Conservation (phyloP, 2,797 vertebrate genomes). For the Anableps anableps region DNA sequence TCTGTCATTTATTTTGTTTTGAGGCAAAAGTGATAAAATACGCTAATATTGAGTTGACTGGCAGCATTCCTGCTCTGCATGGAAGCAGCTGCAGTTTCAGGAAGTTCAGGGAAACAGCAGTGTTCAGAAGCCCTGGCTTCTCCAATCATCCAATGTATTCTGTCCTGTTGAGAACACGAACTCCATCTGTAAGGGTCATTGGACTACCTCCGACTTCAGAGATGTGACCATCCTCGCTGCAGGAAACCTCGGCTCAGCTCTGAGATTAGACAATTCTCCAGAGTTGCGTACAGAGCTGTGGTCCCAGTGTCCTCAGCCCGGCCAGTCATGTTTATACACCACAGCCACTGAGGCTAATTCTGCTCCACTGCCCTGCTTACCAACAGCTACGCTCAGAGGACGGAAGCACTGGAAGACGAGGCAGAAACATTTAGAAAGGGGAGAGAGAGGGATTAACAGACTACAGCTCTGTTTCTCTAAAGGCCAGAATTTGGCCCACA, state of each 20-base stretch:
- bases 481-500: neutral
- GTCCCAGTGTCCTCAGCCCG: conserved; percentile 25
- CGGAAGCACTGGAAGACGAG: conserved; percentile 11
- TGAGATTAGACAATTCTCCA: conserved; percentile 30
- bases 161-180: conserved; percentile 43
- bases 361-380: conserved; percentile 40
- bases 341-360: conserved; percentile 36
- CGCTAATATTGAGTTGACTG: neutral
- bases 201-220: conserved; percentile 52
- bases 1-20: neutral
- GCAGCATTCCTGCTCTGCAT: neutral
- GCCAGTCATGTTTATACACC: conserved; percentile 36
- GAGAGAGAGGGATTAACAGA: conserved; percentile 21
- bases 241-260: conserved; percentile 37
- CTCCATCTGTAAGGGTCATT: conserved; percentile 61
- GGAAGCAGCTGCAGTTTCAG: neutral
- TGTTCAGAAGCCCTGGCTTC: conserved; percentile 16
- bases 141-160: conserved; percentile 28
- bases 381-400: conserved; percentile 34
- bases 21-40: neutral
- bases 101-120: conserved; percentile 16
- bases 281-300: neutral
- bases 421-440: conserved; percentile 36
- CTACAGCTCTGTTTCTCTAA: conserved; percentile 8
- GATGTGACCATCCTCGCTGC: conserved; percentile 50